phyloP scores from a whole-genome alignment of 1,140 invertebrate genomes.

The Sesamia nonagrioides region DNA sequence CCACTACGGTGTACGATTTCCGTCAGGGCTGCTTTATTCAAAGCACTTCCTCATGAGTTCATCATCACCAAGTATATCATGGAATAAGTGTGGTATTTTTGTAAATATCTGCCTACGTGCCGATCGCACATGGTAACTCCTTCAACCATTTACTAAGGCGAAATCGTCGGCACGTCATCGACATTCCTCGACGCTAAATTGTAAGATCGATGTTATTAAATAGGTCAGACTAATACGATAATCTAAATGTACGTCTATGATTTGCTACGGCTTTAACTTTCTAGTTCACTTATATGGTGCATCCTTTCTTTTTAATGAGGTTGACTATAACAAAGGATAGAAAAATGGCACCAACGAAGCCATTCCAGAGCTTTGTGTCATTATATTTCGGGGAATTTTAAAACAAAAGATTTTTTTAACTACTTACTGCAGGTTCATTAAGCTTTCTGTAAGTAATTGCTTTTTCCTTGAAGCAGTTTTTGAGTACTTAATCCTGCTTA shows the following conservation, averaged over 20 bases:
- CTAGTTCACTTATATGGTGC: slow-evolving; percentile 12
- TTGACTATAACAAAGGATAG: background rate
- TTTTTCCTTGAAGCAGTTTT: background rate
- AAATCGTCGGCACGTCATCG: slow-evolving; percentile 42
- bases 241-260: slow-evolving; percentile 21
- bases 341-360: background rate
- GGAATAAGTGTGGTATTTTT: slow-evolving; percentile 20
- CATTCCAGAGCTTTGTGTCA: slow-evolving; percentile 2
- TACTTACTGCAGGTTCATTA: background rate
- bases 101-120: slow-evolving; percentile 25
- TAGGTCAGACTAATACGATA: slow-evolving; percentile 36
- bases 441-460: background rate
- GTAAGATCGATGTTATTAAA: slow-evolving; percentile 26
- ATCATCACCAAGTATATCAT: slow-evolving; percentile 16
- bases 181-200: slow-evolving; percentile 35
- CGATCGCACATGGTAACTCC: background rate
- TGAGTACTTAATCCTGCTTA: background rate
- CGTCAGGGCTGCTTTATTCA: background rate
- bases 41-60: slow-evolving; percentile 30
- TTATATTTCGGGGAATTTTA: background rate
- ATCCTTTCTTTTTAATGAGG: slow-evolving; percentile 39
- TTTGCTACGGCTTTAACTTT: slow-evolving; percentile 33
- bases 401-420: background rate
- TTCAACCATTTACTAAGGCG: background rate
- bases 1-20: background rate